Evolutionary conservation across 2,113 vertebrate species (phyloP), one percentile per base, ranked within the genome.

Genomic region (Salvator merianae): DNA sequence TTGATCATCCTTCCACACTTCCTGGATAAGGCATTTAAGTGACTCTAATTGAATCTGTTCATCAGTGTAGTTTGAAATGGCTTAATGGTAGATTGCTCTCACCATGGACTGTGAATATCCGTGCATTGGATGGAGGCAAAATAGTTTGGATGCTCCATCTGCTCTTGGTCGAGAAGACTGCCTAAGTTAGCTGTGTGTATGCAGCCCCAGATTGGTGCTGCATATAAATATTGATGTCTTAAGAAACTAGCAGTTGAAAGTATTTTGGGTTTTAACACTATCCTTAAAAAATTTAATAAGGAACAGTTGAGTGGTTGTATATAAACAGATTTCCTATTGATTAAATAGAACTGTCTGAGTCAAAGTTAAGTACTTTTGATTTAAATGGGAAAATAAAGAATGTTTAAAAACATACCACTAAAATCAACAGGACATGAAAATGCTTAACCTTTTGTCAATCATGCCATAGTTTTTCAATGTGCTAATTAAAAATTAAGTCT

Each of bases 401-500:
- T 10, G 28, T 28, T 76, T 38, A 76, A 77, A 83, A 36, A 28
- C 76, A 34, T 50, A 40, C 47, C 16, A 68, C 26, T 80, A 40
- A 68, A 50, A 69, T 68, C 18, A 80, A 43, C 30, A 38, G 53
- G 22, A 36, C 20, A n/a, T 80, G 22, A 47, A 69, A 28, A 10
- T 69, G 9, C 40, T 80, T 80, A 80, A 68, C 30, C 62, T 36
- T 80, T n/a, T 30, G 1, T 50, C 28, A 63, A 66, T 79, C 12
- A 36, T 76, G 30, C 16, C 34, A 38, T 38, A 28, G 53, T 16
- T 53, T 24, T 73, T 40, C 71, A 2, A 84, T 89, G 89, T 73
- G 2, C 77, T 89, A 84, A 88, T 24, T 74, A 71, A 74, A 80
- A 81, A 50, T 79, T 83, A 76, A 7, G 1, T 47, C 71, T 73